Conservation (phyloP, 2,113 vertebrate genomes). For the Chitala chitala region DNA sequence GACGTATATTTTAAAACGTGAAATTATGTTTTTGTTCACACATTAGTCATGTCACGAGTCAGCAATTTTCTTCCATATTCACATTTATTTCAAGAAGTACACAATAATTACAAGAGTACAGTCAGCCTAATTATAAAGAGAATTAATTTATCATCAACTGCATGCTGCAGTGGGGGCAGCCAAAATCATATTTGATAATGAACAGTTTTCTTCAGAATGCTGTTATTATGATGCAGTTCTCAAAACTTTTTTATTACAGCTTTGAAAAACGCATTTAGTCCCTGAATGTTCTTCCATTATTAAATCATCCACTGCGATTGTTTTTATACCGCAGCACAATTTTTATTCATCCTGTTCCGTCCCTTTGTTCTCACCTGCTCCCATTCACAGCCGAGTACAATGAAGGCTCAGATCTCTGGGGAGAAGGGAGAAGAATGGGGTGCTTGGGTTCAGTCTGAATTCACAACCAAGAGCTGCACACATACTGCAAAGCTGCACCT, state of each 20-base stretch:
- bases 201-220: too few species aligned
- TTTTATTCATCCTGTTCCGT: background rate
- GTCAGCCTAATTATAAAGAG: too few species aligned
- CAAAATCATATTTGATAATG: too few species aligned
- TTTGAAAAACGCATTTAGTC: background rate
- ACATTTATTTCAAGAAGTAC: too few species aligned
- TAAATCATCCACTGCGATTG: background rate
- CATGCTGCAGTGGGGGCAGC: too few species aligned
- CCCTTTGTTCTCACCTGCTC: background rate
- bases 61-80: too few species aligned
- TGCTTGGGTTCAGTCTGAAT: background rate
- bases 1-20: too few species aligned
- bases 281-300: background rate
- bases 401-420: conserved; percentile 4
- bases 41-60: too few species aligned
- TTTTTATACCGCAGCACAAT: background rate
- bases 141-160: too few species aligned
- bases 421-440: background rate
- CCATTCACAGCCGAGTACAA: background rate
- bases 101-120: too few species aligned
- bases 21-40: too few species aligned
- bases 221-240: too few species aligned
- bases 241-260: background rate
- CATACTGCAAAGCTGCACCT: background rate
- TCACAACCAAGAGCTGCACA: background rate